Evolutionary conservation across 2,113 vertebrate genomes (phyloP), one percentile per base, ranked within the genome.

Genomic region (Colius striatus): DNA sequence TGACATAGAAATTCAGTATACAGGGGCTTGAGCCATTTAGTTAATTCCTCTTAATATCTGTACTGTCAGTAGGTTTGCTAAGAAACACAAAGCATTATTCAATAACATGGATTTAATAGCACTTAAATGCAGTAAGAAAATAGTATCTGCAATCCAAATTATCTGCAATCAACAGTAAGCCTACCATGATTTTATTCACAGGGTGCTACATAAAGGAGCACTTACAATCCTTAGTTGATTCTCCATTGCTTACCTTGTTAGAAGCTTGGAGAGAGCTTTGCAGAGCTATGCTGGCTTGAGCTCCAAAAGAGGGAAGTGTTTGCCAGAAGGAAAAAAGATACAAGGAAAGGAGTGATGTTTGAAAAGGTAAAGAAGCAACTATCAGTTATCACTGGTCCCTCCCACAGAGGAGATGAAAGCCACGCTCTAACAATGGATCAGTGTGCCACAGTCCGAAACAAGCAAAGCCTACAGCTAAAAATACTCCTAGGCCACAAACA

Each of bases 281-380:
- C 90, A 97, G 95, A 96, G 88, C 95, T 97, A 94, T 93, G 95
- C 73, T 96, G 95, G 90, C 95, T 97, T 93, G 96, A 93, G 86
- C 96, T 97, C 96, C 96, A 62, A 95, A 96, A 93, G 86, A 95
- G 83, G 94, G 85, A 96, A 88, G 89, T 95, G 93, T 96, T 92
- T 96, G 94, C 92, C 95, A 96, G 95, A 95, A 94, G 88, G 91
- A 94, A 93, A 96, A 96, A 80, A 96, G 89, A 95, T 93, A 95
- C 74, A 96, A 97, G 96, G 95, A 97, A 91, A 95, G 94, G 89
- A 96, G 89, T 94, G 91, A 95, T 91, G 87, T 97, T 94, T 93
- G 94, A 95, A 97, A 94, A 97, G 80, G 93, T 87, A 96, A 95
- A 95, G 90, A 89, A 90, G 94, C 75, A 92, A 92, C 93, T 90